Evolutionary conservation across 2,113 vertebrate species (phyloP).

Genomic region (Eudyptes chrysolophus): DNA sequence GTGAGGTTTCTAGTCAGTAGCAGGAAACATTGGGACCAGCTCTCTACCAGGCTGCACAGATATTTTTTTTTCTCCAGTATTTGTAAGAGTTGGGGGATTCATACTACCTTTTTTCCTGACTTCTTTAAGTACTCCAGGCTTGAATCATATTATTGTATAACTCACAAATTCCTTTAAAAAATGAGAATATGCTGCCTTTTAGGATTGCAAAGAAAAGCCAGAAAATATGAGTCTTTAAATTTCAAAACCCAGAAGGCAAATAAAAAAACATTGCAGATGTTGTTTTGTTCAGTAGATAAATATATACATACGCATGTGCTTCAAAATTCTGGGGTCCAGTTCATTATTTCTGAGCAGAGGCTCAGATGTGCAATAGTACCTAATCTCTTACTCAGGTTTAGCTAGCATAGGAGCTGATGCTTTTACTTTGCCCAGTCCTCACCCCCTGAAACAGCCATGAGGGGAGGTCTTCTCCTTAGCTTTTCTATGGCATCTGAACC

Average conservation of each 20-base stretch:
- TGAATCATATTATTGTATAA: constrained; percentile 38
- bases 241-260: constrained; percentile 34
- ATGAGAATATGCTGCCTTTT: constrained; percentile 10
- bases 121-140: constrained; percentile 4
- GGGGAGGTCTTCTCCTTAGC: not conserved
- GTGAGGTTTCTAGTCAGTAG: not conserved
- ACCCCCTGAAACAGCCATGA: not conserved
- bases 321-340: not conserved
- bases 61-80: not conserved
- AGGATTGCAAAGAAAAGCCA: constrained; percentile 4
- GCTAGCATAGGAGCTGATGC: not conserved
- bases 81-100: not conserved
- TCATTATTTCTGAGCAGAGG: not conserved
- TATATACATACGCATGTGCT: constrained; percentile 28
- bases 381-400: not conserved
- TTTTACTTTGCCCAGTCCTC: not conserved
- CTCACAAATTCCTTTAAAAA: constrained; percentile 41
- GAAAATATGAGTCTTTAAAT: constrained; percentile 29
- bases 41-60: not conserved
- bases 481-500: not conserved
- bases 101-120: not conserved
- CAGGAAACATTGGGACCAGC: not conserved
- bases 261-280: constrained; percentile 26
- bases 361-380: not conserved
- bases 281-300: constrained; percentile 48